Evolutionary conservation across 2,797 vertebrate species (phyloP).

Genomic region (Allobates femoralis): DNA sequence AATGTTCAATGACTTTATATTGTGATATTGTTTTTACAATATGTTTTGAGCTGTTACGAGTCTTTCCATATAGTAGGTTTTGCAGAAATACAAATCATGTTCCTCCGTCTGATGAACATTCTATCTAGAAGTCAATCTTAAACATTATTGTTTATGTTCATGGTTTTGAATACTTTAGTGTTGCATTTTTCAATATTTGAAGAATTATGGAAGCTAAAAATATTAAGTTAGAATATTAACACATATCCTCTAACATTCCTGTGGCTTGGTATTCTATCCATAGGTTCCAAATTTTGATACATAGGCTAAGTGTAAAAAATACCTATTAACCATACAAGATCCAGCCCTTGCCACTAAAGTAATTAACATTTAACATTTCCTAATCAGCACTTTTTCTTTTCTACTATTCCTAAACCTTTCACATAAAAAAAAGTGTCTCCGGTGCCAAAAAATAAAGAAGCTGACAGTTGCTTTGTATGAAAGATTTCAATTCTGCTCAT

Average conservation of each 20-base stretch:
- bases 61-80: neutral
- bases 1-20: no score
- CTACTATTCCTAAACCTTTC: conserved; percentile 14
- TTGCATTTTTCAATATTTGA: neutral
- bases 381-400: neutral
- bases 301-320: neutral
- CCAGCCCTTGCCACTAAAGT: neutral
- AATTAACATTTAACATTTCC: conserved; percentile 14
- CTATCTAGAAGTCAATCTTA: neutral
- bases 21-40: no score
- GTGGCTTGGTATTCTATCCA: neutral
- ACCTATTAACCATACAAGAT: conserved; percentile 4
- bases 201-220: neutral
- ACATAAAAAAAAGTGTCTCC: conserved; percentile 15
- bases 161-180: neutral
- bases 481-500: conserved; percentile 92
- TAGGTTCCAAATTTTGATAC: neutral
- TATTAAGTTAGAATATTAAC: neutral
- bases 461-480: conserved; percentile 85
- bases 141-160: neutral
- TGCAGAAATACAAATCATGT: neutral
- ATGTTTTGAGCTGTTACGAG: no score
- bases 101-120: neutral
- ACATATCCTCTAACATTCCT: neutral
- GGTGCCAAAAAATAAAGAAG: conserved; percentile 82